These are phyloP conservation scores for Ditula angustiorana DNA, from an alignment of 2,888 invertebrate genomes.

Conservation along the genomic window DNA sequence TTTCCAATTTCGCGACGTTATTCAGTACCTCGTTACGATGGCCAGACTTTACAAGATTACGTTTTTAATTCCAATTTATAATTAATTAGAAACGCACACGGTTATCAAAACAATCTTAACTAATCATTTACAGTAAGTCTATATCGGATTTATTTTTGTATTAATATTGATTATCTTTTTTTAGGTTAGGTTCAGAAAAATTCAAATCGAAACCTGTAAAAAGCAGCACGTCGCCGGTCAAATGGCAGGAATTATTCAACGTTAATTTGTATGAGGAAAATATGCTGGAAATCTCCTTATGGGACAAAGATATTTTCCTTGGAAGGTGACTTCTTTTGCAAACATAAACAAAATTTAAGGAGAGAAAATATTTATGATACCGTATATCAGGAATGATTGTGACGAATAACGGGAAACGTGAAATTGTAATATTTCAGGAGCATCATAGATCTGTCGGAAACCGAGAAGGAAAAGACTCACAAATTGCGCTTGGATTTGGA, in stretches of 20 bases:
- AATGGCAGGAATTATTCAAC: slow-evolving; percentile 98
- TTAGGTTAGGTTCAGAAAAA: slow-evolving; percentile 96
- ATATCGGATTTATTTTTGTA: too few species aligned
- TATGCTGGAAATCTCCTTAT: slow-evolving; percentile 93
- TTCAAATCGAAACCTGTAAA: slow-evolving; percentile 95
- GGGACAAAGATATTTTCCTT: slow-evolving; percentile 89
- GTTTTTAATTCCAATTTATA: too few species aligned
- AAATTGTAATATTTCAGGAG: slow-evolving; percentile 69
- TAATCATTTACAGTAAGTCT: too few species aligned
- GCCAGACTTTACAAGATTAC: too few species aligned
- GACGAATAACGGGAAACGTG: slow-evolving; percentile 26
- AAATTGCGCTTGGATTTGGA: slow-evolving; percentile 93
- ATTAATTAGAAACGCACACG: neutral
- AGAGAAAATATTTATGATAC: slow-evolving; percentile 26
- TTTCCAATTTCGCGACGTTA: too few species aligned
- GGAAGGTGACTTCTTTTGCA: slow-evolving; percentile 76
- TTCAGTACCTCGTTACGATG: too few species aligned
- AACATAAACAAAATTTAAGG: slow-evolving; percentile 21
- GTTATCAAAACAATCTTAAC: too few species aligned
- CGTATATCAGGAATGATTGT: slow-evolving; percentile 21
- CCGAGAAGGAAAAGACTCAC: slow-evolving; percentile 95
- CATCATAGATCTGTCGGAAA: slow-evolving; percentile 90
- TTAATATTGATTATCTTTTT: slow-evolving; percentile 40
- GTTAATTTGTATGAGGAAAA: slow-evolving; percentile 96
- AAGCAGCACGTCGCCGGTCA: slow-evolving; percentile 81